Conservation (phyloP, 2,888 invertebrate species). For the Abrostola triplasia region DNA sequence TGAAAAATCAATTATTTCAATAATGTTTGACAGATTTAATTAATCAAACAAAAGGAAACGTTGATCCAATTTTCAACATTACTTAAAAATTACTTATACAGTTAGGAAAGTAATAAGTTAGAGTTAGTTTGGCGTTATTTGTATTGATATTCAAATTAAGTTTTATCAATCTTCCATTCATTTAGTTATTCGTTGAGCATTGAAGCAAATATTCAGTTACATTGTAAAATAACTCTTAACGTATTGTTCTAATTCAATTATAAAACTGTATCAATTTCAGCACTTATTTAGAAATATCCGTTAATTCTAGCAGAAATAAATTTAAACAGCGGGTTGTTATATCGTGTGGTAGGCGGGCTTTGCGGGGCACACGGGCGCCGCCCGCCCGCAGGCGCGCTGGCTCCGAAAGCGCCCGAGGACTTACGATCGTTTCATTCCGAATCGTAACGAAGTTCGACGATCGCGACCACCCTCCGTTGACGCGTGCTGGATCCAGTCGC, state of each 20-base stretch:
- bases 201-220: conserved; percentile 5
- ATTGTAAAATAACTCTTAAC: neutral
- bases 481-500: conserved; percentile 86
- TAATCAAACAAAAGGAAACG: neutral
- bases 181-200: neutral
- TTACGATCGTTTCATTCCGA: conserved; percentile 85
- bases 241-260: conserved; percentile 19
- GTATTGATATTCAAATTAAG: conserved; percentile 19
- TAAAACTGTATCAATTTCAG: conserved; percentile 32
- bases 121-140: conserved; percentile 18
- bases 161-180: conserved; percentile 16
- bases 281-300: conserved; percentile 53
- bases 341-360: conserved; percentile 73
- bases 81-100: conserved; percentile 9
- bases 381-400: conserved; percentile 86
- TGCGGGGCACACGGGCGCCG: conserved; percentile 80
- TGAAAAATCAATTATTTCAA: neutral
- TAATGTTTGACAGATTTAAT: neutral
- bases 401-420: conserved; percentile 84
- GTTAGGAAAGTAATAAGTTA: conserved; percentile 13
- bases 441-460: conserved; percentile 86
- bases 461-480: conserved; percentile 83
- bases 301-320: conserved; percentile 75
- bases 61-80: conserved; percentile 10
- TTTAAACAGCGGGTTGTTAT: conserved; percentile 75